Evolutionary conservation across 2,113 vertebrate genomes (phyloP), one percentile per base, ranked within the genome.

Genomic region (Orientallactaga bullata): DNA sequence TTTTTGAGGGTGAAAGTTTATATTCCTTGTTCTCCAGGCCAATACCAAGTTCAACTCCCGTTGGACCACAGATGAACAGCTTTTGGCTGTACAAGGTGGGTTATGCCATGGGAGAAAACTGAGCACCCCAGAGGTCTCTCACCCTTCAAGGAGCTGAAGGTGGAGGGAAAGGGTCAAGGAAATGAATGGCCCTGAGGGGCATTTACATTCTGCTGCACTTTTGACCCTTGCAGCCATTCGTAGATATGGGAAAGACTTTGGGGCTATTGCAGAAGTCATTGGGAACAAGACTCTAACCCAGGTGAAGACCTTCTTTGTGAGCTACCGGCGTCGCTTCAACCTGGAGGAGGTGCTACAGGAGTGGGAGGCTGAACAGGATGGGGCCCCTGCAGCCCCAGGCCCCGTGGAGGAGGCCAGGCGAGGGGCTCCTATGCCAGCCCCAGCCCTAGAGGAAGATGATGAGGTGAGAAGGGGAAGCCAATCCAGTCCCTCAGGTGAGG

Each of bases 341-440:
- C 98, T 99, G 94, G 99, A 99, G 88, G 99, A 99, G 97, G 99
- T 99, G 92, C 98, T 99, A 91, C 98, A 99, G 95, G 99, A 99
- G 95, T 99, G 99, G 99, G 99, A 99, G 35, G 99, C 99, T 0
- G 99, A 99, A 94, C 99, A 99, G 97, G 98, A 98, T 47, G 98
- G 95, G 96, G 97, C 94, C 90, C 97, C 97, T 20, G 97, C 94
- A 92, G 97, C 90, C 28, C 39, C 94, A 0, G 79, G 90, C 18
- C 84, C 91, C 60, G 88, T 95, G 97, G 97, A 96, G 83, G 88
- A 89, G 97, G 96, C 96, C 91, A 97, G 89, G 95, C 85, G 98
- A 97, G 97, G 97, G 95, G 96, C 58, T 68, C 88, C 95, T 92
- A 30, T 92, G 97, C 63, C 88, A 97, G 72, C 98, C 86, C 28